Conservation (phyloP, 2,797 vertebrate species). For the Urosaurus nigricauda region DNA sequence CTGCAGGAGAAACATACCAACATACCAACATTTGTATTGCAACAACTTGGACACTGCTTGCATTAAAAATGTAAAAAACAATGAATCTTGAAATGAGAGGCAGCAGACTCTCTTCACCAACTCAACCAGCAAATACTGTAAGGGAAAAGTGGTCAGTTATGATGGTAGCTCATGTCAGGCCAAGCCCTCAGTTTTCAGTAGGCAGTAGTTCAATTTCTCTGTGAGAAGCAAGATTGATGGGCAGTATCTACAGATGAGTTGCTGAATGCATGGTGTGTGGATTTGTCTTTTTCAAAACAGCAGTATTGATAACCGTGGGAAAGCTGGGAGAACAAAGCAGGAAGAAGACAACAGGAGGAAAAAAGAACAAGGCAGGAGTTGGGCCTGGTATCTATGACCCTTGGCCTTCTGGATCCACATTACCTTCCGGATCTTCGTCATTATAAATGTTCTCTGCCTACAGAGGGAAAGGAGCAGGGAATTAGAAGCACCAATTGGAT, state of each 20-base stretch:
- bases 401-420: slow-evolving; percentile 93
- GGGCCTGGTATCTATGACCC: slow-evolving; percentile 80
- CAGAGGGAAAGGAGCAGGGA: slow-evolving; percentile 24
- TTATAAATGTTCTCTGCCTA: slow-evolving; percentile 99
- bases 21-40: slow-evolving; percentile 56
- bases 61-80: slow-evolving; percentile 45
- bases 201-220: slow-evolving; percentile 61
- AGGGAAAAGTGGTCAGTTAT: slow-evolving; percentile 60
- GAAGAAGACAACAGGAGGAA: slow-evolving; percentile 52
- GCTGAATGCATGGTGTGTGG: slow-evolving; percentile 72
- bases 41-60: slow-evolving; percentile 59
- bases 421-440: slow-evolving; percentile 96
- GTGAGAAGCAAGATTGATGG: slow-evolving; percentile 54
- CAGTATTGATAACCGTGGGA: slow-evolving; percentile 74
- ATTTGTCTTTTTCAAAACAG: slow-evolving; percentile 73
- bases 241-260: slow-evolving; percentile 61
- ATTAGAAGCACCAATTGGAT: not conserved
- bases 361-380: slow-evolving; percentile 60
- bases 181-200: slow-evolving; percentile 55
- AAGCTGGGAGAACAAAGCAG: slow-evolving; percentile 58
- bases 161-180: slow-evolving; percentile 39
- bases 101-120: not conserved
- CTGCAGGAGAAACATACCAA: slow-evolving; percentile 43
- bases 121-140: slow-evolving; percentile 11
- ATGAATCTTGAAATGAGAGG: slow-evolving; percentile 56